Base-by-base conservation (phyloP, 1,140 invertebrate genomes). In the Drosophila bocqueti region DNA sequence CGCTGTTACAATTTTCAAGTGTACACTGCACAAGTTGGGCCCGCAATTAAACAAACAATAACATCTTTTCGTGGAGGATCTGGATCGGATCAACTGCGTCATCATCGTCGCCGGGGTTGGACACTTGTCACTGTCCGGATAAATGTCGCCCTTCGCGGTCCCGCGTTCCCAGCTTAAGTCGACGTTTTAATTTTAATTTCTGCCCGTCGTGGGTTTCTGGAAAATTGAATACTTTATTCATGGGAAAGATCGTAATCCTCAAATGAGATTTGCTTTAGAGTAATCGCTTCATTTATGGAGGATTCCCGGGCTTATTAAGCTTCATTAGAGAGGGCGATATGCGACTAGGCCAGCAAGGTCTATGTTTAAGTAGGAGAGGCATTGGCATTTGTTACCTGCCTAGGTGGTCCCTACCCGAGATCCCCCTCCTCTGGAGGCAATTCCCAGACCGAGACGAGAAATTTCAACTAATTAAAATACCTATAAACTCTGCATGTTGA, bases 51-150 rank as follows among this genome's bases (percentile, higher is more conserved):
- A 80, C 78, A 82, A 76, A 82, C 83, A 89, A 89, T 85, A 79
- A 85, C 85, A 85, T 74, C 62, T 69, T 31, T 72, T 24, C 43
- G 11, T 46, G 46, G 42, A 55, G 42, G 36, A 66, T 38, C 52
- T 38, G 38, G 64, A 42, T 36, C 63, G 62, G 63, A 36, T 67
- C 47, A 54, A 47, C 46, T 26, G 46, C 46, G 15, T 31, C 49
- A 34, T 31, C 29, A n/a, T 43, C 21, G 31, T 74, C 68, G 34
- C 46, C 55, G 67, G 50, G 65, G 52, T 80, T 45, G 78, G 47
- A 69, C 77, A 87, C 87, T 91, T 91, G 87, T 91, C 81, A 91
- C 66, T 91, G 87, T 91, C 83, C 76, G 83, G 83, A 75, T 91
- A 61, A 91, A 49, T 87, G 83, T 91, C 87, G 79, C 73, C 64